Base-by-base conservation (phyloP, 2,113 vertebrate species). In the Muscicapa adusta region DNA sequence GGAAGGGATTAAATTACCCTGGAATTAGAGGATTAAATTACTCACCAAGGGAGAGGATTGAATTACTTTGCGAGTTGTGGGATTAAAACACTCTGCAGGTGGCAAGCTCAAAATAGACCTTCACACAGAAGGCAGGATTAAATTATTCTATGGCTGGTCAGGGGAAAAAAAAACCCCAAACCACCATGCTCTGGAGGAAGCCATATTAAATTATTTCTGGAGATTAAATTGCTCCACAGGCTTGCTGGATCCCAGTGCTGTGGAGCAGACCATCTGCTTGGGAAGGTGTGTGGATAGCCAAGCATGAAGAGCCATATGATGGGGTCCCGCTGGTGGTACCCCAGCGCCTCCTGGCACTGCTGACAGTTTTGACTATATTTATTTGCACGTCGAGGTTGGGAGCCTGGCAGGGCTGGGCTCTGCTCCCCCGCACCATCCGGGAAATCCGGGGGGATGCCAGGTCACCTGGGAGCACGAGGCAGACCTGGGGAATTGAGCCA, bases 11-110 rank as follows among this genome's bases (percentile, higher is more conserved):
- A 96, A 97, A 96, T 97, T 96, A 96, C 91, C 89, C 94, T 95
- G 96, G 96, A 97, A 97, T 91, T 88, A 88, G 93, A 96, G 95
- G 96, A 97, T 97, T 96, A 97, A 97, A 97, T 96, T 96, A 97
- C 94, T 96, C 89, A 76, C 93, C 94, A 97, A 95, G 94, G 93
- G 93, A 97, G 89, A 96, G 91, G 94, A 96, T 94, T 97, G 93
- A 95, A 96, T 97, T 97, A 95, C 88, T 93, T 67, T 71, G 60
- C 57, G 94, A 95, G 90, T 86, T 74, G 93, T 60, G 95, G 95
- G 95, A 97, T 97, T 97, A 96, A 96, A 97, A 94, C 94, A 82
- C 85, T 91, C 88, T 40, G 85, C 93, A 96, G 93, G 94, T 95
- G 94, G 88, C 88, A 85, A 94, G 1, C 94, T 95, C 79, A 92